phyloP scores from a whole-genome alignment of 2,888 invertebrate genomes.

The Loripinus fragilis region DNA sequence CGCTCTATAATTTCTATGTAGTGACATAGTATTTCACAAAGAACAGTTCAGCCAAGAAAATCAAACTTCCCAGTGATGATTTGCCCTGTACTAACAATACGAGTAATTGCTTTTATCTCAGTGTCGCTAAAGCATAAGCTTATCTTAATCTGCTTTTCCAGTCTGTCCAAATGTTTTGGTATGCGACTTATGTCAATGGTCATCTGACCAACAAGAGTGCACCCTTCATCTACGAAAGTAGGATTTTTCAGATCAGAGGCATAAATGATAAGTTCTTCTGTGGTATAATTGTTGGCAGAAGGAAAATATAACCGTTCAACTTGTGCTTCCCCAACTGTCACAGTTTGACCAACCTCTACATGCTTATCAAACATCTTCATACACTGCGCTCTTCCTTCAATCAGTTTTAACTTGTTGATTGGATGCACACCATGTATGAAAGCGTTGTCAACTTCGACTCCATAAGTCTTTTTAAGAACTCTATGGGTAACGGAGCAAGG shows the following conservation, averaged over 20 bases:
- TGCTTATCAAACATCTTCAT: constrained; percentile 41
- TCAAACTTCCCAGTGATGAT: neutral
- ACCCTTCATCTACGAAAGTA: constrained; percentile 14
- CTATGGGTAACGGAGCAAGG: constrained; percentile 23
- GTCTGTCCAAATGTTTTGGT: constrained; percentile 21
- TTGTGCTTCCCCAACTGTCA: constrained; percentile 43
- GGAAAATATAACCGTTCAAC: constrained; percentile 34
- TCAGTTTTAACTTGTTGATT: constrained; percentile 2
- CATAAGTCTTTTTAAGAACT: constrained; percentile 28
- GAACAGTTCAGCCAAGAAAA: neutral
- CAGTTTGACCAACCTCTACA: constrained; percentile 35
- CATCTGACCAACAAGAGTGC: constrained; percentile 22
- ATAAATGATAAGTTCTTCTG: neutral
- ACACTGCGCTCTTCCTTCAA: constrained; percentile 42
- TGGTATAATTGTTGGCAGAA: neutral
- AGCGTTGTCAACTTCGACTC: constrained; percentile 1
- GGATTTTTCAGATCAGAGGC: constrained; percentile 16
- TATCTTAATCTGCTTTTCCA: neutral
- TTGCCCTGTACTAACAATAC: neutral
- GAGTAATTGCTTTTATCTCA: neutral
- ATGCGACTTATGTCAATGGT: constrained; percentile 18
- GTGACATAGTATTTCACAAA: too few relatives aligned
- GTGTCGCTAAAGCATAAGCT: neutral
- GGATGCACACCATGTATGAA: constrained; percentile 22
- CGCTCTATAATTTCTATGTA: too few relatives aligned